Conservation (phyloP, 2,113 vertebrate genomes). For the Marmota monax region DNA sequence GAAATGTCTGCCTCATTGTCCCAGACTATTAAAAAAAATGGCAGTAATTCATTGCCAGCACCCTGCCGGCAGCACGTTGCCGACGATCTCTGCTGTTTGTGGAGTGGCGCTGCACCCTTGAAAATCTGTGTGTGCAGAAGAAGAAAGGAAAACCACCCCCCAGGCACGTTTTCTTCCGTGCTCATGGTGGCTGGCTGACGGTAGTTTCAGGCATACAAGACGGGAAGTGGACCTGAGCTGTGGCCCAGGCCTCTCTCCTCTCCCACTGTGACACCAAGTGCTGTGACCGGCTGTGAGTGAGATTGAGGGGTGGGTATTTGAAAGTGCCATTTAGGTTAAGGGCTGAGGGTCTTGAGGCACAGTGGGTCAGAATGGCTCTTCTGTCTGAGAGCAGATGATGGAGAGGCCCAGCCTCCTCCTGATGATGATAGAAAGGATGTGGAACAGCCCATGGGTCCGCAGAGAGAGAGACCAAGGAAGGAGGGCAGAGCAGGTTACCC, state of each 20-base stretch:
- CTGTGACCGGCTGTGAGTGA: neutral
- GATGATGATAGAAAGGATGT: fast-evolving
- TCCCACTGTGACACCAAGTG: neutral
- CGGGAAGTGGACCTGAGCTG: neutral
- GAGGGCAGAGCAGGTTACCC: too few relatives aligned
- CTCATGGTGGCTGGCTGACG: neutral
- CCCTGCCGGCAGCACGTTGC: constrained; percentile 38
- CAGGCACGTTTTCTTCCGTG: neutral
- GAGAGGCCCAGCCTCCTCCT: neutral
- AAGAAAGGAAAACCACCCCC: neutral
- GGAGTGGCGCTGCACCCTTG: constrained; percentile 49
- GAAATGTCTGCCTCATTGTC: constrained; percentile 60
- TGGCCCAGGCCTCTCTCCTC: fast-evolving
- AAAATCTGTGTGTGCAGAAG: neutral
- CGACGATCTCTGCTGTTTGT: constrained; percentile 43
- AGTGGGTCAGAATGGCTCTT: neutral
- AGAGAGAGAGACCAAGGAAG: neutral
- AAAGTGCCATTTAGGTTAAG: neutral
- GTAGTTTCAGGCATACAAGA: neutral
- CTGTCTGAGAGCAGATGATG: neutral
- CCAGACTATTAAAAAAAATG: constrained; percentile 27
- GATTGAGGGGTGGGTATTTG: neutral
- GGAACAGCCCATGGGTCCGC: neutral
- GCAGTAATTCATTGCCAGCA: constrained; percentile 26
- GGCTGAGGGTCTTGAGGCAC: neutral